Conservation (phyloP, 1,140 invertebrate species). For the Listronotus oregonensis region DNA sequence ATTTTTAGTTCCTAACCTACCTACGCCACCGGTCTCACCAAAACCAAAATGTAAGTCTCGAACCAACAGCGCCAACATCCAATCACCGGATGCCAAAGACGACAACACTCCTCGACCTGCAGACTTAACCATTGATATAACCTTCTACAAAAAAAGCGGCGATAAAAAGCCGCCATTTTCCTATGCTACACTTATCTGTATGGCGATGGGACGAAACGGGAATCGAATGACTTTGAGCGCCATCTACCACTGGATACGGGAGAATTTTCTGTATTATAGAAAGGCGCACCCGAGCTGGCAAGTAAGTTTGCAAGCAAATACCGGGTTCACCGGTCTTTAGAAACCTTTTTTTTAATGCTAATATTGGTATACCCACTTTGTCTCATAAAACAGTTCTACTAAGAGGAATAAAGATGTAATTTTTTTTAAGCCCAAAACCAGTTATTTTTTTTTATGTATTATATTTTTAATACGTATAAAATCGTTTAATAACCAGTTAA, state of each 20-base stretch:
- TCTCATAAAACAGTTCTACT: no score
- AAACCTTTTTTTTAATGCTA: no score
- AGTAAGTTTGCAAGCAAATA: slow-evolving; percentile 64
- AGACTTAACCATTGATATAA: slow-evolving; percentile 70
- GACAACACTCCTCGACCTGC: slow-evolving; percentile 42
- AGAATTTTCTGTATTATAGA: slow-evolving; percentile 89
- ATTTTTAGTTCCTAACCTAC: slow-evolving; percentile 67
- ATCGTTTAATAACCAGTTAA: no score
- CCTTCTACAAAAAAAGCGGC: slow-evolving; percentile 80
- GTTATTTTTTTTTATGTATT: no score
- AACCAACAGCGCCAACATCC: slow-evolving; percentile 54
- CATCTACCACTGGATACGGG: slow-evolving; percentile 91
- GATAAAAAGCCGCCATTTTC: slow-evolving; percentile 90
- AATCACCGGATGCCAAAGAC: slow-evolving; percentile 7
- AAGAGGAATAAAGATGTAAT: no score
- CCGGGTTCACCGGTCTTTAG: no score
- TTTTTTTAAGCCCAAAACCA: no score
- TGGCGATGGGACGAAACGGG: slow-evolving; percentile 91
- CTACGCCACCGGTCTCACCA: slow-evolving; percentile 79
- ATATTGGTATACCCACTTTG: no score
- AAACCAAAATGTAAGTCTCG: slow-evolving; percentile 54
- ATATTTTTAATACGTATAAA: no score
- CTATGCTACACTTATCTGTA: slow-evolving; percentile 88
- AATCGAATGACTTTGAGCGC: slow-evolving; percentile 90
- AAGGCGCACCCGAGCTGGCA: slow-evolving; percentile 90